Conservation (phyloP, 2,888 invertebrate genomes). For the Zootermopsis nevadensis region DNA sequence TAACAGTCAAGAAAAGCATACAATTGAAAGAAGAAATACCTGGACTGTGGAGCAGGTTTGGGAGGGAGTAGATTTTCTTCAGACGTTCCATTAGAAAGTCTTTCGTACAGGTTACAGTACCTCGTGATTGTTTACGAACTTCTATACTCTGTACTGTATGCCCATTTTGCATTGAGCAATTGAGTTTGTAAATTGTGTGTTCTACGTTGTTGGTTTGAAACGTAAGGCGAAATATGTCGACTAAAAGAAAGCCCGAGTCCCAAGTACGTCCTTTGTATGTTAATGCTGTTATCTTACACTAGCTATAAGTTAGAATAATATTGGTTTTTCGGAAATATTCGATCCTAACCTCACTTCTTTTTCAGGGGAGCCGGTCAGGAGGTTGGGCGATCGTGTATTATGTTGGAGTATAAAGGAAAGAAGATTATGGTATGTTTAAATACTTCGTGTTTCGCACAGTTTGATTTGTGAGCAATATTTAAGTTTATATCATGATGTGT, state of each 20-base stretch:
- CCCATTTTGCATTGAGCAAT: neutral
- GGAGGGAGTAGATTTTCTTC: constrained; percentile 53
- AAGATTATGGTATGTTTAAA: constrained; percentile 84
- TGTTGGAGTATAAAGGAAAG: constrained; percentile 98
- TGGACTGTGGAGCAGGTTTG: constrained; percentile 61
- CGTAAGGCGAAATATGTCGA: constrained; percentile 53
- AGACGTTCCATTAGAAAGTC: neutral
- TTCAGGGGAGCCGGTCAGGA: constrained; percentile 96
- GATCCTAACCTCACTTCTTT: constrained; percentile 39
- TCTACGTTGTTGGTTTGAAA: neutral
- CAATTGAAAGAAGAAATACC: constrained; percentile 56
- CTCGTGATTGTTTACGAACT: neutral
- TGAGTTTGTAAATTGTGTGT: neutral
- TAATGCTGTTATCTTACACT: neutral
- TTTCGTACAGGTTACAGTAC: neutral
- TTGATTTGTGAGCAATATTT: no score
- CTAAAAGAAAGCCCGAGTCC: constrained; percentile 70
- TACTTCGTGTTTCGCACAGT: no score
- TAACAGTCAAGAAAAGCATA: neutral
- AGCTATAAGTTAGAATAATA: neutral
- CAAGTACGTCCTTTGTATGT: constrained; percentile 81
- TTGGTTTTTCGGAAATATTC: neutral
- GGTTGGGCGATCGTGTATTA: constrained; percentile 98
- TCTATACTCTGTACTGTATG: no score
- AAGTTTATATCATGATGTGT: no score